Evolutionary conservation across 2,797 vertebrate species (phyloP).

Genomic region (Chiroxiphia lanceolata): DNA sequence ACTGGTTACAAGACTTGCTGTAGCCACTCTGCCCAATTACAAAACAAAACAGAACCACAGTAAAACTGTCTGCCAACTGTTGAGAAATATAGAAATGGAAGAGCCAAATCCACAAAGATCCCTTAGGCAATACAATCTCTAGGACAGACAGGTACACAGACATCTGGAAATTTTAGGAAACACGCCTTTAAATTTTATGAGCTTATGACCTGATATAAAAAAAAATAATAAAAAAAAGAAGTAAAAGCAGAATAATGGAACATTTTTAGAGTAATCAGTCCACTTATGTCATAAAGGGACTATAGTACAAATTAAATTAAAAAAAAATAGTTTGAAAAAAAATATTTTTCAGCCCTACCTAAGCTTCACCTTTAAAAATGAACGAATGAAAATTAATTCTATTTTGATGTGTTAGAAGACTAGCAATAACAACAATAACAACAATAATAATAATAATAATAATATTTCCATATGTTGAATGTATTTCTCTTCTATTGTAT

Average conservation of each 20-base stretch:
- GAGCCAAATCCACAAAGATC: conserved; percentile 27
- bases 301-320: neutral
- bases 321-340: neutral
- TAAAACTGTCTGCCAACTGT: neutral
- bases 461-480: neutral
- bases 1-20: neutral
- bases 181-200: neutral
- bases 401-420: neutral
- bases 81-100: conserved; percentile 15
- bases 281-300: neutral
- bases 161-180: neutral
- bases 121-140: neutral
- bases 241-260: neutral
- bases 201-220: neutral
- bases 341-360: neutral
- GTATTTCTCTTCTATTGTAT: neutral
- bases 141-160: neutral
- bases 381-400: neutral
- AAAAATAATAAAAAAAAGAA: neutral
- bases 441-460: too few relatives aligned
- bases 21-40: neutral
- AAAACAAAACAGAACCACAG: conserved; percentile 27
- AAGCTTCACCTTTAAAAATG: neutral
- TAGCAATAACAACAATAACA: neutral
- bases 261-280: neutral